Conservation (phyloP, 37 sponge, comb jelly and placozoan genomes). For the Theonella swinhoei region DNA sequence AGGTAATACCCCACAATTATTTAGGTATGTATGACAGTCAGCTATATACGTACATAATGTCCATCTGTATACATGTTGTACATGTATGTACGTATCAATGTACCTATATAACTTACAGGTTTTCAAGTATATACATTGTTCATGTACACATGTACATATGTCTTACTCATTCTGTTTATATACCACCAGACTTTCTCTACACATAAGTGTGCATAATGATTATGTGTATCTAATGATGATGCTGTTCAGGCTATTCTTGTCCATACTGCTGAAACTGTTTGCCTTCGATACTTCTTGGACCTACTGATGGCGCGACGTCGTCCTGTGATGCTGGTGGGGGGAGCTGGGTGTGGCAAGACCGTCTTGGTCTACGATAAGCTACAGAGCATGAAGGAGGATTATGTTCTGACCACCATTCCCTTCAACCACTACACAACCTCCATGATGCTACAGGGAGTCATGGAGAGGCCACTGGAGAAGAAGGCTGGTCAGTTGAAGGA, state of each 20-base stretch:
- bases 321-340: conserved; percentile 99
- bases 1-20: conserved; percentile 71
- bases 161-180: neutral
- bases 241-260: conserved; percentile 88
- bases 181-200: neutral
- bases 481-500: conserved; percentile 81
- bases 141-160: neutral
- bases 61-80: neutral
- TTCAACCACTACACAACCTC: conserved; percentile 99
- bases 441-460: conserved; percentile 94
- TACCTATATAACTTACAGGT: too few relatives aligned
- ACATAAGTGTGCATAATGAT: neutral
- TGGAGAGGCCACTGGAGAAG: conserved; percentile 99
- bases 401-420: conserved; percentile 85
- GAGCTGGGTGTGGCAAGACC: conserved; percentile 97
- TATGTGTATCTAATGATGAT: neutral
- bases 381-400: conserved; percentile 66
- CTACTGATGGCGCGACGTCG: conserved; percentile 87
- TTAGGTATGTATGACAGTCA: too few relatives aligned
- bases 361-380: conserved; percentile 94
- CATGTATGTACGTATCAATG: too few relatives aligned
- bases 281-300: conserved; percentile 87
- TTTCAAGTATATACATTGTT: too few relatives aligned
- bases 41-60: too few relatives aligned
- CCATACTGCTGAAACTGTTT: conserved; percentile 92